phyloP scores from a whole-genome alignment of 1,140 invertebrate species.

The Lycorma delicatula region DNA sequence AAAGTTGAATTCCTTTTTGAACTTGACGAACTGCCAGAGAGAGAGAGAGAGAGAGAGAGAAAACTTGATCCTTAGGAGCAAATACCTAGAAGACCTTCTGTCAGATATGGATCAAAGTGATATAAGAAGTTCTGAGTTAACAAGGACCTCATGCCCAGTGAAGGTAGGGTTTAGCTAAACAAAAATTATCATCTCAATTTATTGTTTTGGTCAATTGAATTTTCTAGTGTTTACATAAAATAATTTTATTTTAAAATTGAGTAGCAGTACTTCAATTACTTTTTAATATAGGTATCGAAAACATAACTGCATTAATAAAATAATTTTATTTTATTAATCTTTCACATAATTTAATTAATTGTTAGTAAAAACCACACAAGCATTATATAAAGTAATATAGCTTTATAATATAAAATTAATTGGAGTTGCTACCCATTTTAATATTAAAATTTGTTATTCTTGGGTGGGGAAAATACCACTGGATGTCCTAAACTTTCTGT shows the following conservation, averaged over 20 bases:
- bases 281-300: not conserved
- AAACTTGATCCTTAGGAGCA: not conserved
- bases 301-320: not conserved
- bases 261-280: not conserved
- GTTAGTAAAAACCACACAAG: too few relatives aligned
- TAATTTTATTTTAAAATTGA: not conserved
- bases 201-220: too few relatives aligned
- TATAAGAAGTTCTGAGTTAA: not conserved
- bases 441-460: not conserved
- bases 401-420: not conserved
- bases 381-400: not conserved
- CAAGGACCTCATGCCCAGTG: conserved; percentile 1
- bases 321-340: not conserved
- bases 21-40: too few relatives aligned
- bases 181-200: too few relatives aligned
- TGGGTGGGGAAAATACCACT: not conserved
- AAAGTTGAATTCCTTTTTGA: conserved; percentile 2
- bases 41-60: not conserved
- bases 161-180: conserved; percentile 4
- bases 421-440: not conserved
- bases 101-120: conserved; percentile 4
- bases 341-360: too few relatives aligned
- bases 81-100: conserved; percentile 6
- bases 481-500: not conserved
- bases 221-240: too few relatives aligned